phyloP scores from a whole-genome alignment of 1,140 invertebrate genomes.

The Procambarus virginalis region DNA sequence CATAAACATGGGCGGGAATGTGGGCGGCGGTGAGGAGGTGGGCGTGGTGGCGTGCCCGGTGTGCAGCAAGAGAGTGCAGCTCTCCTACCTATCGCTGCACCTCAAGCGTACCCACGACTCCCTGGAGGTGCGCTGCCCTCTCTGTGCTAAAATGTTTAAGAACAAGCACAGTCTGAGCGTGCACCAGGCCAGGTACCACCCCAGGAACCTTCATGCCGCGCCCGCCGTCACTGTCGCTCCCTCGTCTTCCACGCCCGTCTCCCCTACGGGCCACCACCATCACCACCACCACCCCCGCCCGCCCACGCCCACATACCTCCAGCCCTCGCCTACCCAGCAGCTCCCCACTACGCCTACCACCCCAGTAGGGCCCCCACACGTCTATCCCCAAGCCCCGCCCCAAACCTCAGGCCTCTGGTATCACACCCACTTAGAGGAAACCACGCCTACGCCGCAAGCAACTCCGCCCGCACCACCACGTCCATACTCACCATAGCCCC shows the following conservation, averaged over 20 bases:
- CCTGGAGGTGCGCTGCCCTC: constrained; percentile 68
- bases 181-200: constrained; percentile 69
- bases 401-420: constrained; percentile 58
- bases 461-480: constrained; percentile 45
- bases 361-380: constrained; percentile 43
- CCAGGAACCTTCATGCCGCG: constrained; percentile 46
- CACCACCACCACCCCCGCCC: constrained; percentile 35
- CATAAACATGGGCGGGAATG: constrained; percentile 13
- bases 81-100: constrained; percentile 68
- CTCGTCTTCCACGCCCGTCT: constrained; percentile 29
- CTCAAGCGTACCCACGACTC: constrained; percentile 69
- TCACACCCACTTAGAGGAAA: constrained; percentile 57
- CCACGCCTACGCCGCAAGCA: constrained; percentile 44
- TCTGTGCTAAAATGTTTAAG: constrained; percentile 69
- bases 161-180: constrained; percentile 70
- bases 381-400: constrained; percentile 53
- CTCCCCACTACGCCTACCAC: constrained; percentile 39
- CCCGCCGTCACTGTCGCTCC: constrained; percentile 9
- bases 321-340: constrained; percentile 55
- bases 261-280: constrained; percentile 21
- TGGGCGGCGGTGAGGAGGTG: constrained; percentile 53
- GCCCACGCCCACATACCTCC: constrained; percentile 55
- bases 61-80: constrained; percentile 67
- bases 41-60: constrained; percentile 68
- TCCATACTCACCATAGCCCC: constrained; percentile 58